Evolutionary conservation across 2,113 vertebrate species (phyloP).

Genomic region (Gnathonemus longibarbis): DNA sequence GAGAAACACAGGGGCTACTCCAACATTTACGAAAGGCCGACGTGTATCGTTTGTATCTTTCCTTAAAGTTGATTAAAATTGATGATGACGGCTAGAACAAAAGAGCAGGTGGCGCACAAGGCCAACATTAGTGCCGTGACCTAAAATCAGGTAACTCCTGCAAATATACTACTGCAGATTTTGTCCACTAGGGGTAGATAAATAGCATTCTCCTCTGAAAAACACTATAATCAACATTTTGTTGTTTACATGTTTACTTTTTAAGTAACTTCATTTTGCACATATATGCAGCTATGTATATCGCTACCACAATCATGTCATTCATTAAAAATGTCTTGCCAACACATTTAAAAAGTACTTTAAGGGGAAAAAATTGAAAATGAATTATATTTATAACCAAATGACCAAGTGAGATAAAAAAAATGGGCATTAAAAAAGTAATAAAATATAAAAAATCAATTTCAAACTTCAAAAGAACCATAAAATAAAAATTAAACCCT

Average conservation of each 20-base stretch:
- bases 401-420: not conserved
- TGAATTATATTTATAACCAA: not conserved
- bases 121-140: conserved; percentile 63
- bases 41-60: conserved; percentile 39
- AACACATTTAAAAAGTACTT: not conserved
- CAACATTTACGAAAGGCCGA: conserved; percentile 36
- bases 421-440: not conserved
- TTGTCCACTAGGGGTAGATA: conserved; percentile 56
- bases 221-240: not conserved
- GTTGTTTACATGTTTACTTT: not conserved
- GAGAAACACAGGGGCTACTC: conserved; percentile 38
- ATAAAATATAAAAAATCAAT: not conserved
- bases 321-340: not conserved
- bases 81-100: conserved; percentile 31
- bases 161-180: conserved; percentile 44
- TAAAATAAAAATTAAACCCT: not conserved
- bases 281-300: not conserved
- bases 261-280: not conserved
- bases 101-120: conserved; percentile 30
- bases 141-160: conserved; percentile 52
- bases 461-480: not conserved
- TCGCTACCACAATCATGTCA: not conserved
- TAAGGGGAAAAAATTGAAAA: not conserved
- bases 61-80: conserved; percentile 36
- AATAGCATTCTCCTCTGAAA: conserved; percentile 34